Evolutionary conservation across 2,888 invertebrate species (phyloP), one percentile per base, ranked within the genome.

Genomic region (Eugnorisma glareosa): DNA sequence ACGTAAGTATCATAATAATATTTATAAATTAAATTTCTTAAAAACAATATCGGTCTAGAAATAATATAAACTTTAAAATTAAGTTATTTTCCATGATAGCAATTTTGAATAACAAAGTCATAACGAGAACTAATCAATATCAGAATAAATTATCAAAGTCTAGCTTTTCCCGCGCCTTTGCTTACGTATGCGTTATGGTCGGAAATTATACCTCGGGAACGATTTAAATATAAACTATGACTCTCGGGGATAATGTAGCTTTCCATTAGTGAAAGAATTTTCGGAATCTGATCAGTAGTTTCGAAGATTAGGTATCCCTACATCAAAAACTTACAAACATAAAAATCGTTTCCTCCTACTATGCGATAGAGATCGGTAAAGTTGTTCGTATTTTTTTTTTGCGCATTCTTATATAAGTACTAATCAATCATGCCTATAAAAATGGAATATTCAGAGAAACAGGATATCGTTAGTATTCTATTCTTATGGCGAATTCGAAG

Each of bases 11-110:
- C 1, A 6, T 48, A 43, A 43, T 3, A 13, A 43, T 45, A 43
- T 43, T 45, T 21, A 21, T 18, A 18, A 48, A 48, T 24, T 24
- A 24, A 51, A 10, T 45, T 45, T 67, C 8, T 61, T 28, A 21
- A 7, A 31, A 31, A 45, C 21, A 28, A 51, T 10, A 24, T 15
- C 37, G 13, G 5, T 1, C 4, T 57, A 15, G n/a, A n/a, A n/a
- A 48, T 48, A 48, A 7, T 45, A 45, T 45, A 18, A 21, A 48
- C 24, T 68, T 68, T 31, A 24, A 31, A 31, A 66, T 77, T 24
- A 77, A 24, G 37, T 54, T 40, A 59, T 69, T 81, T 75, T 79
- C 79, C 64, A 69, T 59, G 31, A 69, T 21, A 59, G 37, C 18
- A 1, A 35, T 54, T 63, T 54, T 43, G 28, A 66, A 79, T 80